Evolutionary conservation across 2,888 invertebrate species (phyloP).

Genomic region (Chorisops tibialis): DNA sequence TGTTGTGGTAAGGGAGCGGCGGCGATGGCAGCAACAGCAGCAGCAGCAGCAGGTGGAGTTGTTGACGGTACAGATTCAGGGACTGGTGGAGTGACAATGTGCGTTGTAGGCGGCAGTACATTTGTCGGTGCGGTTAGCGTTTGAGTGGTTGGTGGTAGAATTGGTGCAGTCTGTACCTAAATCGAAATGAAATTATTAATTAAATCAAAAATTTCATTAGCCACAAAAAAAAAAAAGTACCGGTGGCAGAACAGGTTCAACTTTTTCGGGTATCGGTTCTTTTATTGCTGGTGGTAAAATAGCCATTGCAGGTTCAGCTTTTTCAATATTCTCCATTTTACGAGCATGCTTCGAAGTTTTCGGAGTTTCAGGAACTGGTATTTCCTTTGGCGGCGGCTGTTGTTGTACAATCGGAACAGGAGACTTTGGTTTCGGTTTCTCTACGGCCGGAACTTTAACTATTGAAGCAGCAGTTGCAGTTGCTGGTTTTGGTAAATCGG

Average conservation of each 20-base stretch:
- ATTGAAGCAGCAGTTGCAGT: background rate
- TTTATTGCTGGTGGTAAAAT: background rate
- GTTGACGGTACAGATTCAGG: constrained; percentile 58
- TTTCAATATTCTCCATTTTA: constrained; percentile 29
- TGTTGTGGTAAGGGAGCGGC: constrained; percentile 41
- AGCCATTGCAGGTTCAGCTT: constrained; percentile 30
- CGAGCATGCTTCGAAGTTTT: constrained; percentile 27
- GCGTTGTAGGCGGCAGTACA: constrained; percentile 54
- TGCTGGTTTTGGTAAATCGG: constrained; percentile 24
- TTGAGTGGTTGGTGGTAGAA: constrained; percentile 21
- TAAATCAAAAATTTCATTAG: background rate
- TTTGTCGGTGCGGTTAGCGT: constrained; percentile 29
- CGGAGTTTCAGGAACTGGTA: constrained; percentile 20
- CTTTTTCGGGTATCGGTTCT: constrained; percentile 12
- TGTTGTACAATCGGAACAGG: constrained; percentile 11
- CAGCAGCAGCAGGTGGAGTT: constrained; percentile 37
- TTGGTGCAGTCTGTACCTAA: background rate
- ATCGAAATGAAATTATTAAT: background rate
- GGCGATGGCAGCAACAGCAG: constrained; percentile 35
- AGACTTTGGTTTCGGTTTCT: constrained; percentile 27
- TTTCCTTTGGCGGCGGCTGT: background rate
- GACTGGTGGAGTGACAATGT: constrained; percentile 54
- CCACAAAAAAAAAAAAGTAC: constrained; percentile 1
- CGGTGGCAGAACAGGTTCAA: background rate
- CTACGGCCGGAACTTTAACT: constrained; percentile 11